phyloP scores from a whole-genome alignment of 2,113 vertebrate genomes.

The Crotalus tigris region DNA sequence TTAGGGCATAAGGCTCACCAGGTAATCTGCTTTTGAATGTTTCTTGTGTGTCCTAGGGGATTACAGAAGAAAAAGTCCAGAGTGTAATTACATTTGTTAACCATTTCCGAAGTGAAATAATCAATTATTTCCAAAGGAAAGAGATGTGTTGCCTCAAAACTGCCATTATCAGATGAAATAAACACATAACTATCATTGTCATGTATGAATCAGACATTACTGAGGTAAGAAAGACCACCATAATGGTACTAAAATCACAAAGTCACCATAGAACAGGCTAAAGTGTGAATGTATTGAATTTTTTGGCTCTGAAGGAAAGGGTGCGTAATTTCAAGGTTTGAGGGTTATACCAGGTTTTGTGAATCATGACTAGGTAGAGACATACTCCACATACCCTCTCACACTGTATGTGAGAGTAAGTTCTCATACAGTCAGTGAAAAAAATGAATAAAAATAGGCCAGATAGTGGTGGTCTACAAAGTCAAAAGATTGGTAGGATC shows the following conservation, averaged over 20 bases:
- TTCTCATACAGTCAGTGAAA: background rate
- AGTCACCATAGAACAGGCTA: background rate
- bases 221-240: conserved; percentile 12
- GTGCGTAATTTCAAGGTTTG: background rate
- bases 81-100: conserved; percentile 55
- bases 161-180: conserved; percentile 41
- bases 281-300: background rate
- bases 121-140: conserved; percentile 26
- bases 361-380: background rate
- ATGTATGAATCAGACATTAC: conserved; percentile 37
- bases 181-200: conserved; percentile 31
- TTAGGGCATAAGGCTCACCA: conserved; percentile 30
- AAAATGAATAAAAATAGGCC: background rate
- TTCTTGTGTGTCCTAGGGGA: conserved; percentile 35
- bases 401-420: too few species aligned
- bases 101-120: conserved; percentile 42
- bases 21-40: background rate
- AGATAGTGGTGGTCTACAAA: background rate
- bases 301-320: background rate
- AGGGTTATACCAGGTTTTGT: background rate
- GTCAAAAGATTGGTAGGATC: background rate
- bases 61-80: conserved; percentile 43
- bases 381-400: background rate
- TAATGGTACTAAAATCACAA: conserved; percentile 26
- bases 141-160: conserved; percentile 45